Conservation (phyloP, 2,888 invertebrate genomes). For the Netelia fuscicornis region DNA sequence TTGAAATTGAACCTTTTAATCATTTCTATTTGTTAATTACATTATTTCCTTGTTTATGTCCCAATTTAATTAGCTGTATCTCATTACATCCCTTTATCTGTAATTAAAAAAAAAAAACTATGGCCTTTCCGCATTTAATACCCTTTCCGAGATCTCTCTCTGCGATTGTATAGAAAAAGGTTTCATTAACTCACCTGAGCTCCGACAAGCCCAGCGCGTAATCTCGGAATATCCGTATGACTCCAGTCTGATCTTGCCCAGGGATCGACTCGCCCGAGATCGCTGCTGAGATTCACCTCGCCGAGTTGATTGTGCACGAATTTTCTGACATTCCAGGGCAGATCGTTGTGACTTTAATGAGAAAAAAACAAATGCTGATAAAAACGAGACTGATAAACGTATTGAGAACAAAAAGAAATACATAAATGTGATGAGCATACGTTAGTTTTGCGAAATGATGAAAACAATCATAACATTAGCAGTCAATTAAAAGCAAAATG, state of each 20-base stretch:
- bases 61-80: too few relatives aligned
- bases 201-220: conserved; percentile 93
- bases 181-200: conserved; percentile 88
- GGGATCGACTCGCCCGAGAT: conserved; percentile 89
- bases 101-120: too few relatives aligned
- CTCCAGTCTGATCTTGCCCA: conserved; percentile 96
- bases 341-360: conserved; percentile 90
- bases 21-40: too few relatives aligned
- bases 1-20: too few relatives aligned
- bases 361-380: conserved; percentile 17
- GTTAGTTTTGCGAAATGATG: not conserved
- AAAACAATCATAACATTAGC: too few relatives aligned
- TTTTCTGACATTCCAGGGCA: conserved; percentile 96
- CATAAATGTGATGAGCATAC: not conserved
- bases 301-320: conserved; percentile 91
- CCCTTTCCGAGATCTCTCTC: not conserved
- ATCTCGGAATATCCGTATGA: conserved; percentile 95
- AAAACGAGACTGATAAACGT: not conserved
- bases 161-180: conserved; percentile 36
- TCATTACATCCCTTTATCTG: too few relatives aligned
- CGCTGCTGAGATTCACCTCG: conserved; percentile 84
- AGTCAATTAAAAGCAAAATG: not conserved
- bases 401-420: conserved; percentile 7
- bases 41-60: too few relatives aligned
- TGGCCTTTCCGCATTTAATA: too few relatives aligned